A percentile compares a stretch with the other conserved stretches of the same genome.
These are phyloP conservation scores for Oreortyx pictus DNA, from an alignment of 2,797 vertebrate genomes.

Conservation along the genomic window DNA sequence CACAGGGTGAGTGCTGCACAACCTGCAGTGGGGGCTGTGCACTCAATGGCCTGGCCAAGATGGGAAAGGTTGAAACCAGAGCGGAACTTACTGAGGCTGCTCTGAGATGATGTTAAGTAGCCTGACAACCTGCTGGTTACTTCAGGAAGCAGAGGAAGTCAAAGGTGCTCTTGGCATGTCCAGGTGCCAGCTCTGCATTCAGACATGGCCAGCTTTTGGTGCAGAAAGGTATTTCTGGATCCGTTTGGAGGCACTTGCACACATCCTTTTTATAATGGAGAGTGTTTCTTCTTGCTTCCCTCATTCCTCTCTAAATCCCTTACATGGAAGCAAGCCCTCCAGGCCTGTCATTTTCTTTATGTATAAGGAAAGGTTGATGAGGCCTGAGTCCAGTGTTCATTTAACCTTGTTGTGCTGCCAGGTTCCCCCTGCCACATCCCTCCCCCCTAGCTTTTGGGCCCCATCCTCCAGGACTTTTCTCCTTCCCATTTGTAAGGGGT, in stretches of 20 bases:
- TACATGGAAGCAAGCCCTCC: neutral
- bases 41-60: fast-evolving
- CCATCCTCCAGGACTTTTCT: neutral
- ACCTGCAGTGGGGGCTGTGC: fast-evolving
- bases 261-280: neutral
- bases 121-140: neutral
- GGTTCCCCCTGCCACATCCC: neutral
- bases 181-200: neutral
- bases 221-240: neutral
- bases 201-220: neutral
- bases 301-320: neutral
- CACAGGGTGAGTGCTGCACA: fast-evolving
- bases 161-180: neutral
- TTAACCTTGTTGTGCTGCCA: neutral
- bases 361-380: neutral
- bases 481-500: neutral
- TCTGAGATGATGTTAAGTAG: neutral
- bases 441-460: neutral
- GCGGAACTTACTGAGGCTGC: neutral
- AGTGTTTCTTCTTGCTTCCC: neutral
- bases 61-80: neutral
- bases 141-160: neutral
- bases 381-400: neutral
- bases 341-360: neutral
- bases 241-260: neutral